Evolutionary conservation across 2,888 invertebrate species (phyloP).

Genomic region (Drosophila yooni): DNA sequence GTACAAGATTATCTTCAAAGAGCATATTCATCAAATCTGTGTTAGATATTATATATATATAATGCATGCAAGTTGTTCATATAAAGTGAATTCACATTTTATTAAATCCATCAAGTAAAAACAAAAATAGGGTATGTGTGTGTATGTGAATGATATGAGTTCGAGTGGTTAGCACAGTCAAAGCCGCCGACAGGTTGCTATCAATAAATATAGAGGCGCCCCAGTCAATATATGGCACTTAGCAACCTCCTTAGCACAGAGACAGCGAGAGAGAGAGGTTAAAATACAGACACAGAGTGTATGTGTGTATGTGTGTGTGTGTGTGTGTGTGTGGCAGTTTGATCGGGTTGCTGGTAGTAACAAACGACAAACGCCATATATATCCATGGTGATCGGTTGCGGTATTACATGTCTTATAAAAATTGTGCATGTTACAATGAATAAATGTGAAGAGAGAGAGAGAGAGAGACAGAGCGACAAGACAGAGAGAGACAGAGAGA

Average conservation of each 20-base stretch:
- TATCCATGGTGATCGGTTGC: slow-evolving; percentile 55
- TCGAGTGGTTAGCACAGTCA: slow-evolving; percentile 7
- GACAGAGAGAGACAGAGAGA: fast-evolving
- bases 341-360: slow-evolving; percentile 57
- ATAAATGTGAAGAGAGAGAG: background rate
- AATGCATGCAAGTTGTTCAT: background rate
- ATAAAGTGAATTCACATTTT: background rate
- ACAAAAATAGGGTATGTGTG: background rate
- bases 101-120: background rate
- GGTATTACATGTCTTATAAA: background rate
- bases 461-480: background rate
- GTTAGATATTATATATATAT: background rate
- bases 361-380: slow-evolving; percentile 12
- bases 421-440: slow-evolving; percentile 6
- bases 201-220: slow-evolving; percentile 68
- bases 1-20: background rate
- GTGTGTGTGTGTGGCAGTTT: slow-evolving; percentile 5
- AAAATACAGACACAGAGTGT: background rate
- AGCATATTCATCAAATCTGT: background rate
- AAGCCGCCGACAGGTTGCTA: slow-evolving; percentile 63
- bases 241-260: slow-evolving; percentile 51
- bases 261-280: background rate
- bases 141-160: slow-evolving; percentile 45
- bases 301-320: background rate
- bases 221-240: slow-evolving; percentile 36